Evolutionary conservation across 2,797 vertebrate genomes (phyloP), one percentile per base, ranked within the genome.

Genomic region (Acomys russatus): DNA sequence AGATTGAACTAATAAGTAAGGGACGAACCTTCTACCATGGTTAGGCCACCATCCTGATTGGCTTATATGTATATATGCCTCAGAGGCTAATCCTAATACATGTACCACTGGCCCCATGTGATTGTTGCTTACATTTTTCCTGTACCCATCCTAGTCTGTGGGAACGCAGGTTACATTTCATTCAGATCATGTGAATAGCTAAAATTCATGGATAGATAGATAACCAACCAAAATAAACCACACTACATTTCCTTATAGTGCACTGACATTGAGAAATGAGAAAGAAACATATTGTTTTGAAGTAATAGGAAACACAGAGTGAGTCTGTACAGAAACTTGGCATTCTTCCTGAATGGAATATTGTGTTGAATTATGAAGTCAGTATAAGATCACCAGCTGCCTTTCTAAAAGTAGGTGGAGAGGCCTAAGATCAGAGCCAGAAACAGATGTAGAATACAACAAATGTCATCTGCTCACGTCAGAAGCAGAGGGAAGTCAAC

Each of bases 381-480:
- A 92, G 51, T 80, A 23, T 64, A 96, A 92, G 88, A 68, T 77
- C 30, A 77, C 10, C 54, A 71, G 33, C 51, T 94, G 77, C 71
- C 90, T 96, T 97, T 93, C 94, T 61, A 90, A 66, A 8, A 89
- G 79, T 91, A 95, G 79, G 91, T 91, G 61, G 83, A 83, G 59
- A 89, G 44, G 56, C 33, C n/a, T 73, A 95, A 44, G 44, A 88
- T 76, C 76, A 93, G 68, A 88, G 78, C 79, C 88, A 94, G 92
- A 97, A 94, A 88, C 64, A 95, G 54, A 70, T 12, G 0, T 54
- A 59, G 95, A 91, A 90, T 80, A 6, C 70, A 94, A 89, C 15
- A 90, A 88, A 85, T 71, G 64, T 86, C 86, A 68, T 68, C 54
- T 87, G 66, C 38, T 80, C 87, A 83, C 66, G 83, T 74, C 78